A percentile compares a stretch with the other conserved stretches of the same genome.
These are phyloP conservation scores for Himalopsyche japonica DNA, from an alignment of 2,888 invertebrate genomes.

Conservation along the genomic window DNA sequence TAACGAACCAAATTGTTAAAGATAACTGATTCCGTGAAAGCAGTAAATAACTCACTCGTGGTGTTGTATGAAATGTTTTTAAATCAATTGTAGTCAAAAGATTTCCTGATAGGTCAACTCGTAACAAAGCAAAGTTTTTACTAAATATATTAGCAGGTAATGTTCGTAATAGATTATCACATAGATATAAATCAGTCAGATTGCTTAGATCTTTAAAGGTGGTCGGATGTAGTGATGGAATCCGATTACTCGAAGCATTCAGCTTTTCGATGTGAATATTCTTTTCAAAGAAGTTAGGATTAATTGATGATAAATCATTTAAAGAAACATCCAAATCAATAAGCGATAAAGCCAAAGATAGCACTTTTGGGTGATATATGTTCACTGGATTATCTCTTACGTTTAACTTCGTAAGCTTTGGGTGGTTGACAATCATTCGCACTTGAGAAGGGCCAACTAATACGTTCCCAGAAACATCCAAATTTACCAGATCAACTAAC, in stretches of 20 bases:
- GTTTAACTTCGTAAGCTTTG: neutral
- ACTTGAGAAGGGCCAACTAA: neutral
- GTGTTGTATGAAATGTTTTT: neutral
- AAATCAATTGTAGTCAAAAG: neutral
- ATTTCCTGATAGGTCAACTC: neutral
- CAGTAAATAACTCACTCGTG: neutral
- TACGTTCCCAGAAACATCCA: neutral
- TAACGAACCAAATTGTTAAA: neutral
- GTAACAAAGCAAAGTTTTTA: neutral
- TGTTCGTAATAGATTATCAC: neutral
- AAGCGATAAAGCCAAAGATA: neutral
- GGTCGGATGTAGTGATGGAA: neutral
- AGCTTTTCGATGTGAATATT: neutral
- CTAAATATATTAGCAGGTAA: neutral
- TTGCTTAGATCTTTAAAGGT: neutral
- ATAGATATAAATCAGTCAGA: neutral
- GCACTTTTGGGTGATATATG: neutral
- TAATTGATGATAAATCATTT: neutral
- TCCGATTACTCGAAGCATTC: neutral
- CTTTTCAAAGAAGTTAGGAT: neutral
- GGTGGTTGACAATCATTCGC: neutral
- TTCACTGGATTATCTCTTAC: neutral
- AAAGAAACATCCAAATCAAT: neutral
- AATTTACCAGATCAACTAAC: neutral
- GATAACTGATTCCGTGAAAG: neutral